Conservation (phyloP, 35 echinoderm and acorn worm genomes). For the Ophiothrix spiculata region DNA sequence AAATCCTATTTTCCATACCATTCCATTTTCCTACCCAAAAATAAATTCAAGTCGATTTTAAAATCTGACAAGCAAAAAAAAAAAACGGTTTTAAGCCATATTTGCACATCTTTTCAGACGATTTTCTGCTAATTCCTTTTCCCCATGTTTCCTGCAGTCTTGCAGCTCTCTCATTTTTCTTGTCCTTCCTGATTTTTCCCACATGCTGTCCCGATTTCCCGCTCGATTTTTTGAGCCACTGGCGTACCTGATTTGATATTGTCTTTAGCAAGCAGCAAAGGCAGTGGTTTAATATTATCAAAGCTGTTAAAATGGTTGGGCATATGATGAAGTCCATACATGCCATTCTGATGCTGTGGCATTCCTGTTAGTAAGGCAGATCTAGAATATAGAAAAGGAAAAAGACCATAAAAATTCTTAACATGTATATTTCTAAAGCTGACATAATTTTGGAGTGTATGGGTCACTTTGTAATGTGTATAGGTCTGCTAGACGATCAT, state of each 20-base stretch:
- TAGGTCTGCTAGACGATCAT: no score
- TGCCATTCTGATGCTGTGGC: slow-evolving; percentile 91
- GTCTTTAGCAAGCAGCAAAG: slow-evolving; percentile 30
- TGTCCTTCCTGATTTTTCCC: neutral
- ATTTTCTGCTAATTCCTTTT: neutral
- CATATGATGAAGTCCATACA: slow-evolving; percentile 72
- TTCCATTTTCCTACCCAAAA: neutral
- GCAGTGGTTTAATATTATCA: slow-evolving; percentile 63
- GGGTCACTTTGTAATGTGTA: no score
- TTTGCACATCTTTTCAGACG: neutral
- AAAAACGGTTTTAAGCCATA: neutral
- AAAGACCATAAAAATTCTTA: no score
- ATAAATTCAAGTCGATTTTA: neutral
- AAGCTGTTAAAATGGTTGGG: slow-evolving; percentile 72
- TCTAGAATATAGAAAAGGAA: no score
- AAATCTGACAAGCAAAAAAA: neutral
- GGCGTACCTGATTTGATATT: slow-evolving; percentile 68
- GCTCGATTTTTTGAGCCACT: neutral
- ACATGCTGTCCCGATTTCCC: neutral
- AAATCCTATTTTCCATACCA: no score
- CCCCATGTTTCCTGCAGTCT: neutral
- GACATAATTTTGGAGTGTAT: no score
- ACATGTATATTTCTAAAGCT: no score
- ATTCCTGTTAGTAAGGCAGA: slow-evolving; percentile 88
- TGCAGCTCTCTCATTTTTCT: neutral